Percentiles rank a stretch among this genome's conserved stretches.
Evolutionary conservation across 2,888 invertebrate species (phyloP).

Genomic region (Schrankia costaestrigalis): DNA sequence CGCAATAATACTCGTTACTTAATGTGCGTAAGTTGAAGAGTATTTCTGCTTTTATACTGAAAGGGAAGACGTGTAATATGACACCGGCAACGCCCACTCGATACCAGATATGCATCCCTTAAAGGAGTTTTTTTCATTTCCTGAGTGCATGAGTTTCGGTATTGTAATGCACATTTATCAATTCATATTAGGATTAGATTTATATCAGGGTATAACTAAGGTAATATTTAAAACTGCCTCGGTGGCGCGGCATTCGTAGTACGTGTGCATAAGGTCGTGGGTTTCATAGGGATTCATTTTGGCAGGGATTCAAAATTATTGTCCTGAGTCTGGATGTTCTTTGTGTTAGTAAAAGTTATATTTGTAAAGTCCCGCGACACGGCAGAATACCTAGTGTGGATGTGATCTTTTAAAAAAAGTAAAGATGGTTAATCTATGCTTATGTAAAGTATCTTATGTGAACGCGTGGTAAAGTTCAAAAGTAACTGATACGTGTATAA

Average conservation of each 20-base stretch:
- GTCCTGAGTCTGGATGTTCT: too few relatives aligned
- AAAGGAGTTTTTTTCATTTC: conserved; percentile 69
- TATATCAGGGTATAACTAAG: too few relatives aligned
- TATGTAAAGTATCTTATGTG: conserved; percentile 11
- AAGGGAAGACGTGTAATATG: conserved; percentile 67
- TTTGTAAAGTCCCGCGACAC: too few relatives aligned
- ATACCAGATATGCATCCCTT: conserved; percentile 50
- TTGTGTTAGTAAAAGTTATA: too few relatives aligned
- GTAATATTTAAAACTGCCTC: too few relatives aligned
- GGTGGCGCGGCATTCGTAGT: too few relatives aligned
- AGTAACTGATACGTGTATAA: conserved; percentile 27
- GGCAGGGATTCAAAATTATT: too few relatives aligned
- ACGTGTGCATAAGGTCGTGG: too few relatives aligned
- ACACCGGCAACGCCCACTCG: conserved; percentile 60
- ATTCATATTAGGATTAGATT: conserved; percentile 25
- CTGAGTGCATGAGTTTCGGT: conserved; percentile 58
- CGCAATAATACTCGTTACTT: conserved; percentile 8
- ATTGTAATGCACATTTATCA: conserved; percentile 54
- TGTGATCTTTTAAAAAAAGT: too few relatives aligned
- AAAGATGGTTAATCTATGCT: too few relatives aligned
- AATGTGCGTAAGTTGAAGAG: conserved; percentile 64
- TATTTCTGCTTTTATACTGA: conserved; percentile 63
- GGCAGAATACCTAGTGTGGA: too few relatives aligned
- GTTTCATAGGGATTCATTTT: too few relatives aligned
- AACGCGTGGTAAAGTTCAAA: conserved; percentile 31